phyloP scores from a whole-genome alignment of 2,888 invertebrate genomes.

The Epirrhoe tristata region DNA sequence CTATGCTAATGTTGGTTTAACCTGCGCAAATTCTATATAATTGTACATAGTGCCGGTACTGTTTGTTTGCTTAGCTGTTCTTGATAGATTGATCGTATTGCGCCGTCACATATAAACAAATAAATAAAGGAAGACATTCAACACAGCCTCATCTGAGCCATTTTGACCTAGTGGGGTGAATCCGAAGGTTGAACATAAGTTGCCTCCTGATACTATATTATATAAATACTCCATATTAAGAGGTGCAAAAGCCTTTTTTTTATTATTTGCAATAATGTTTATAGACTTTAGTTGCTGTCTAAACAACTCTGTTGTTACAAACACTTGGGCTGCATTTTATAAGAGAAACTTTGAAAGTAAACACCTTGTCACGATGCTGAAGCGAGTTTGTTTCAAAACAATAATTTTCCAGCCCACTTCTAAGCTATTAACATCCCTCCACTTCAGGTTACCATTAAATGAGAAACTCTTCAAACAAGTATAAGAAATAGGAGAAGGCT shows the following conservation, averaged over 20 bases:
- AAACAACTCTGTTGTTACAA: neutral
- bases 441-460: slow-evolving; percentile 35
- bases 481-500: slow-evolving; percentile 48
- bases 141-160: too few relatives aligned
- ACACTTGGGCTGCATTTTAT: neutral
- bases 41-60: neutral
- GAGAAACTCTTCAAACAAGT: slow-evolving; percentile 38
- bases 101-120: neutral
- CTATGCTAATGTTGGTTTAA: slow-evolving; percentile 6
- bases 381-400: slow-evolving; percentile 2
- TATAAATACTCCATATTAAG: too few relatives aligned
- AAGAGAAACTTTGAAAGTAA: neutral
- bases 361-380: neutral
- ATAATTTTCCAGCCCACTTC: slow-evolving; percentile 8
- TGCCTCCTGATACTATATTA: too few relatives aligned
- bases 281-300: too few relatives aligned
- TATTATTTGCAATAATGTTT: neutral
- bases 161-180: too few relatives aligned
- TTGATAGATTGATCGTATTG: neutral
- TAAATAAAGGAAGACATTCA: too few relatives aligned
- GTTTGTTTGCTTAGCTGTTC: too few relatives aligned
- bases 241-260: too few relatives aligned
- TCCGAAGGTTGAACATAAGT: too few relatives aligned
- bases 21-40: neutral
- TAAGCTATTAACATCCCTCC: slow-evolving; percentile 28